These are phyloP conservation scores for Stegastes partitus DNA, from an alignment of 2,113 vertebrate species.

Conservation along the genomic window DNA sequence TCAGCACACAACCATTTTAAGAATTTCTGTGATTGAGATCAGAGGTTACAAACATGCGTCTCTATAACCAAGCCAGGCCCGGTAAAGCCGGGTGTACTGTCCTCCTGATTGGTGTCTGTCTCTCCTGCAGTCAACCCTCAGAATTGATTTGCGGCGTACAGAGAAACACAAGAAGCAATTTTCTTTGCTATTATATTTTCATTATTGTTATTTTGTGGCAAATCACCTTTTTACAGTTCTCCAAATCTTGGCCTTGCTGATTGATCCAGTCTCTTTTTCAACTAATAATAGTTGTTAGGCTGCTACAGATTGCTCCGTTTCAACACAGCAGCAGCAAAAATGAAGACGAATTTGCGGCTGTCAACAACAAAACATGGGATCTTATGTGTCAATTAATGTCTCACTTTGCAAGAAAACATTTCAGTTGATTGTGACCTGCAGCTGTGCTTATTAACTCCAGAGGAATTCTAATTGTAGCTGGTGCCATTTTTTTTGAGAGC, in stretches of 20 bases:
- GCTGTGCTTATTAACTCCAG: slow-evolving; percentile 66
- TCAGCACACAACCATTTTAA: slow-evolving; percentile 35
- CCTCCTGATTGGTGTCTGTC: slow-evolving; percentile 62
- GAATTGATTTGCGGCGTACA: slow-evolving; percentile 70
- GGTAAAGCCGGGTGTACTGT: slow-evolving; percentile 29
- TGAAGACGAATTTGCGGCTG: background rate
- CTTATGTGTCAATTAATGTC: slow-evolving; percentile 45
- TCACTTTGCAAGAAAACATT: slow-evolving; percentile 53
- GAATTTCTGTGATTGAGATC: slow-evolving; percentile 80
- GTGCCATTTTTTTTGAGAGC: slow-evolving; percentile 59
- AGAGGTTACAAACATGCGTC: slow-evolving; percentile 70
- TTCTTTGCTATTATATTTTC: slow-evolving; percentile 78
- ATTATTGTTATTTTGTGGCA: slow-evolving; percentile 76
- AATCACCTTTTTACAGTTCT: slow-evolving; percentile 58
- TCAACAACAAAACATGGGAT: slow-evolving; percentile 27
- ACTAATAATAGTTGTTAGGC: slow-evolving; percentile 43
- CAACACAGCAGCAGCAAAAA: slow-evolving; percentile 18
- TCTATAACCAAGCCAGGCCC: slow-evolving; percentile 64
- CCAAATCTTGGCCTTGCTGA: slow-evolving; percentile 42
- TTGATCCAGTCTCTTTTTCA: slow-evolving; percentile 59
- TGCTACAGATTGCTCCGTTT: slow-evolving; percentile 31
- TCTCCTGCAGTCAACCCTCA: slow-evolving; percentile 44
- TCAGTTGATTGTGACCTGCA: slow-evolving; percentile 63
- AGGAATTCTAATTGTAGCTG: slow-evolving; percentile 71
- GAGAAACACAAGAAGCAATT: slow-evolving; percentile 75